Base-by-base conservation (phyloP, 2,888 invertebrate genomes). In the Hanleya hanleyi region DNA sequence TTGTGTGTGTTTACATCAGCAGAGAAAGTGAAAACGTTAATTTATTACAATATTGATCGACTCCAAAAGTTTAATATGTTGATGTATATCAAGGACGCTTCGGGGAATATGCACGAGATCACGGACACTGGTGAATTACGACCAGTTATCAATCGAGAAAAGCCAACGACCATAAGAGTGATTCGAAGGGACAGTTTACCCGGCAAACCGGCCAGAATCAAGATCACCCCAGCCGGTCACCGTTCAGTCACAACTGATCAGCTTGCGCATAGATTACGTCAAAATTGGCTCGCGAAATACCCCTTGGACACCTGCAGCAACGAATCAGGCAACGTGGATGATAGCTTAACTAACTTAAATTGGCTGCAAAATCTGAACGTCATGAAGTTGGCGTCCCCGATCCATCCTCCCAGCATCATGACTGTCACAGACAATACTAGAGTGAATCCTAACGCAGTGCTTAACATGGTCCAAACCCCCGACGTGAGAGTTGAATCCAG, bases 341-440 rank as follows among this genome's bases (percentile, higher is more conserved):
- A 95, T 68, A 96, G 96, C 87, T 91, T 97, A 75, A 96, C 96
- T 7, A 96, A 95, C 88, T 92, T 97, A 71, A 95, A 94, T 84
- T 97, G 97, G 97, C 92, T 97, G 73, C 96, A 90, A 80, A 96
- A 96, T 86, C 94, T 96, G 78, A 95, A 95, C 81, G 96, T 96
- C 87, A 95, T 96, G 89, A 95, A 95, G 80, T 88, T 92, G 62
- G 93, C 94, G 22, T 94, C 95, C 57, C 94, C 96, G 9, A 94
- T 95, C 81, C 93, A 96, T 76, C 95, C 96, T 4, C n/a, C n/a
- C n/a, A n/a, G n/a, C n/a, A n/a, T n/a, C n/a, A n/a, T n/a, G n/a
- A n/a, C 18, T 57, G 38, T 67, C 57, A 81, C 75, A 77, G 84
- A 80, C 75, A 83, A 80, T 78, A 81, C 89, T 78, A 87, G 91